Percentiles rank a stretch among this genome's conserved stretches.
Conservation (phyloP, 2,797 vertebrate species). For the Squalus acanthias region DNA sequence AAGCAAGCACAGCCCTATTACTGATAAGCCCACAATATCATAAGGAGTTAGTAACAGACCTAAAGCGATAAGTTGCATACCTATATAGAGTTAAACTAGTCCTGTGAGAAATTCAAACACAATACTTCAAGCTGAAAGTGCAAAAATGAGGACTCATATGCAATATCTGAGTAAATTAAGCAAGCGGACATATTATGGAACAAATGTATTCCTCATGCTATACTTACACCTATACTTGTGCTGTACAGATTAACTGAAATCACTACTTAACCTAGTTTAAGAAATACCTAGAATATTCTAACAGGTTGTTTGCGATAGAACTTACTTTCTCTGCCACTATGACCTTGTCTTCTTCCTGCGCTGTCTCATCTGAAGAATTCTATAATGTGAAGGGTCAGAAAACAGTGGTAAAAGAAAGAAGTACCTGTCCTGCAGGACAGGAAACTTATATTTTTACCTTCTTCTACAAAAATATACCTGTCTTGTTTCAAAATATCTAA, state of each 20-base stretch:
- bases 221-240: not conserved
- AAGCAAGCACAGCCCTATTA: not conserved
- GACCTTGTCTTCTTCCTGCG: conserved; percentile 11
- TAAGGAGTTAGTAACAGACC: not conserved
- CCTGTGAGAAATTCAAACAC: not conserved
- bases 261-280: not conserved
- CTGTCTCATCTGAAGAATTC: conserved; percentile 35
- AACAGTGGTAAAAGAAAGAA: conserved; percentile 35
- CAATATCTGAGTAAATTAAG: not conserved
- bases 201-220: not conserved
- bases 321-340: conserved; percentile 35
- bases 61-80: not conserved
- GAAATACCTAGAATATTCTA: conserved; percentile 30
- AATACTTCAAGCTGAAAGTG: not conserved
- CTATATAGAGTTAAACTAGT: not conserved
- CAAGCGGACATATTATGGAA: not conserved
- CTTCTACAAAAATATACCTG: not conserved
- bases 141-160: not conserved
- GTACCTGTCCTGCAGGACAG: conserved; percentile 32
- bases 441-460: conserved; percentile 21
- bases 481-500: not conserved
- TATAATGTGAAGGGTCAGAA: conserved; percentile 36
- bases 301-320: not conserved
- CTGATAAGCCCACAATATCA: too few species aligned
- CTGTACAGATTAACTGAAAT: not conserved